phyloP scores from a whole-genome alignment of 2,113 vertebrate species.

The Speoplatyrhinus poulsoni region DNA sequence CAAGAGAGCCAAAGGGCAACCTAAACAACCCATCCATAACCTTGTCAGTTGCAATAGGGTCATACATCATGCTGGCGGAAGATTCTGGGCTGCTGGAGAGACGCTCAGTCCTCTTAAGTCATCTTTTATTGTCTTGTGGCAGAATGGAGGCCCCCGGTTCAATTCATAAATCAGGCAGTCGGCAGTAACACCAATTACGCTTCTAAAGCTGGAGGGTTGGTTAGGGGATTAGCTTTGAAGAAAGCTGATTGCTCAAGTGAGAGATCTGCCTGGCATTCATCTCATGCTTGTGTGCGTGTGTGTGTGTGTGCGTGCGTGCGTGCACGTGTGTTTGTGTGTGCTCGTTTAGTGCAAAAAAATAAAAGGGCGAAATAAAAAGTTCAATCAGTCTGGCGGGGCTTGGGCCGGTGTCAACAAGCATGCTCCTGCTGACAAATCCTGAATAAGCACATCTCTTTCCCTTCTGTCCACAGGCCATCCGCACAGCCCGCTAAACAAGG shows the following conservation, averaged over 20 bases:
- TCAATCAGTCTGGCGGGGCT: too few relatives aligned
- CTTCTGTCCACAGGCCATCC: constrained; percentile 80
- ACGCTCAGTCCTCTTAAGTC: constrained; percentile 19
- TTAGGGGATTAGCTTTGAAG: background rate
- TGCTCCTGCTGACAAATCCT: background rate
- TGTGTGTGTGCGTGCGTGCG: background rate
- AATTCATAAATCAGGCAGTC: constrained; percentile 38
- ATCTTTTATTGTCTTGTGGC: constrained; percentile 29
- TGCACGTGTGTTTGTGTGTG: background rate
- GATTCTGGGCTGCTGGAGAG: constrained; percentile 25
- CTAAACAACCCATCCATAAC: constrained; percentile 65
- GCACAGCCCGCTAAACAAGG: constrained; percentile 95
- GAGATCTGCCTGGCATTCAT: too few relatives aligned
- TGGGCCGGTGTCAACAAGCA: too few relatives aligned
- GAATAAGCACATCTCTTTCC: constrained; percentile 14
- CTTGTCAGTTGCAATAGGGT: constrained; percentile 50
- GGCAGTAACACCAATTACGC: constrained; percentile 14
- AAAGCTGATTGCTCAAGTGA: background rate
- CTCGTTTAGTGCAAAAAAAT: background rate
- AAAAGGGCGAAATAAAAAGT: too few relatives aligned
- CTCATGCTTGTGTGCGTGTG: background rate
- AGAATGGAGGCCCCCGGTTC: constrained; percentile 20
- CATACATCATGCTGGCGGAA: constrained; percentile 46
- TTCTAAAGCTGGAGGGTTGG: background rate
- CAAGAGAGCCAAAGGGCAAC: constrained; percentile 64